Conservation (phyloP, 2,113 vertebrate genomes). For the Gobius niger region DNA sequence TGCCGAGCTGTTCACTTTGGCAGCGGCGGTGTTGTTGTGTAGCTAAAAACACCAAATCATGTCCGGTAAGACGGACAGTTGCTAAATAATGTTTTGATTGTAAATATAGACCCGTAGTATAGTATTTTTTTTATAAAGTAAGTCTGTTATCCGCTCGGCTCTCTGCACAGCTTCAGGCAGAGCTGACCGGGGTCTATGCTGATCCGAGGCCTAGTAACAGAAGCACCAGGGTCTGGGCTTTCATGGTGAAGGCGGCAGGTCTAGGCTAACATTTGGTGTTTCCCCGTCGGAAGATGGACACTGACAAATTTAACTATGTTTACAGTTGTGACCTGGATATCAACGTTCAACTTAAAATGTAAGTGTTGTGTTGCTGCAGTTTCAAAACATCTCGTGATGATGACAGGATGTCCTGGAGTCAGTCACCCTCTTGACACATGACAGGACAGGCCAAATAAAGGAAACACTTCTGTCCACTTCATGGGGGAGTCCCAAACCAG, state of each 20-base stretch:
- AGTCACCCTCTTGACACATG: not conserved
- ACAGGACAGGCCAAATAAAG: not conserved
- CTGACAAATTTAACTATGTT: conserved; percentile 91
- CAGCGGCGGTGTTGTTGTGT: conserved; percentile 53
- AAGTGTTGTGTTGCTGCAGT: conserved; percentile 59
- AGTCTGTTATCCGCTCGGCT: not conserved
- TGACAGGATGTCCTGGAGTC: no score
- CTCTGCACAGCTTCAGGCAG: not conserved
- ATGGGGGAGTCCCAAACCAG: no score
- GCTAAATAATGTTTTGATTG: conserved; percentile 36
- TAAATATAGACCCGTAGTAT: conserved; percentile 22
- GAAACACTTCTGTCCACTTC: no score
- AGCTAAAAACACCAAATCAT: conserved; percentile 60
- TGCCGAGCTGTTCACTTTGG: conserved; percentile 24
- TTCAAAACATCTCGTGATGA: no score
- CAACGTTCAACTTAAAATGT: conserved; percentile 98
- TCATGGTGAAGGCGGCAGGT: conserved; percentile 46
- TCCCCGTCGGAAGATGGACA: conserved; percentile 76
- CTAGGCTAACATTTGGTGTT: conserved; percentile 27
- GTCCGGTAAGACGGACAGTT: conserved; percentile 30
- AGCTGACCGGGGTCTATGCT: conserved; percentile 12
- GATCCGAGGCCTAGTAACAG: conserved; percentile 56
- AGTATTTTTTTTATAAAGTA: not conserved
- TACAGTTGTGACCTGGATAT: conserved; percentile 97
- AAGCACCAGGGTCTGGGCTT: conserved; percentile 43